A percentile compares a stretch with the other conserved stretches of the same genome.
Conservation (phyloP, 2,888 invertebrate species). For the Mesoligia furuncula region DNA sequence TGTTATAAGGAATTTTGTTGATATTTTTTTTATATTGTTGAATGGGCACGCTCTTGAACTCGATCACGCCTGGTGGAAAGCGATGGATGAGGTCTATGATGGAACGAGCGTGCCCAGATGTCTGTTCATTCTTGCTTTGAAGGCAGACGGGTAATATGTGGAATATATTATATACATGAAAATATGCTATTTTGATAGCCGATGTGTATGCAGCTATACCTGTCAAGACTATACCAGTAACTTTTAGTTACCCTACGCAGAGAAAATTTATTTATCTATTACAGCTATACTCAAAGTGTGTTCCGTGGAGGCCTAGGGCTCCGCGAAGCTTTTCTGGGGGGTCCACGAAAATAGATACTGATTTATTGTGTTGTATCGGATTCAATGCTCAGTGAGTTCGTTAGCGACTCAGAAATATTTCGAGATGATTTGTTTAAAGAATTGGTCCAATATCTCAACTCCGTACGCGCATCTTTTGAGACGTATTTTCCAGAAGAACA, state of each 20-base stretch:
- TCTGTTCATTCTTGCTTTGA: background rate
- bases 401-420: too few relatives aligned
- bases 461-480: too few relatives aligned
- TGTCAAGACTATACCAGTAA: background rate
- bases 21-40: background rate
- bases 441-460: too few relatives aligned
- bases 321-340: too few relatives aligned
- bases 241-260: background rate
- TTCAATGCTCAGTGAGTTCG: too few relatives aligned
- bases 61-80: background rate
- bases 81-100: background rate
- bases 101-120: background rate
- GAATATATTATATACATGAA: background rate
- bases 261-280: background rate
- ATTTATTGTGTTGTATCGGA: too few relatives aligned
- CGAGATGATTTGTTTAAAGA: too few relatives aligned
- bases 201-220: background rate
- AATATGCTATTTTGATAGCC: constrained; percentile 8
- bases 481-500: too few relatives aligned
- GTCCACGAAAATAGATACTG: too few relatives aligned
- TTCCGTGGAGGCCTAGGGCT: too few relatives aligned
- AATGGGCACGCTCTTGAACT: too few relatives aligned
- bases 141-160: background rate
- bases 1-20: background rate
- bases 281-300: too few relatives aligned